These are phyloP conservation scores for Chaetoderma sp. DNA, from an alignment of 2,888 invertebrate species.

Conservation along the genomic window DNA sequence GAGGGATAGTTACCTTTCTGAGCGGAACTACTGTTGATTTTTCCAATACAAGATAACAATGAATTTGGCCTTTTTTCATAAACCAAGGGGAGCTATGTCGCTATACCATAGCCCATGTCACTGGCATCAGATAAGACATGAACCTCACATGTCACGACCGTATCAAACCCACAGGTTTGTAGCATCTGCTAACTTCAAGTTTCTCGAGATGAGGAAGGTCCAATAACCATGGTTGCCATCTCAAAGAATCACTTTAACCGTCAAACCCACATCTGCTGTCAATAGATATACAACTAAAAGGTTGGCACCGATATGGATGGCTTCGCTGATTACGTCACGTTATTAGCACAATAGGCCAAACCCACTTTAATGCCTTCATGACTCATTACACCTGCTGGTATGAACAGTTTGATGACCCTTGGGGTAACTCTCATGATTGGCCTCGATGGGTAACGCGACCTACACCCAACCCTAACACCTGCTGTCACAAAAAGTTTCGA, in stretches of 20 bases:
- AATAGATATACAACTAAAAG: too few species aligned
- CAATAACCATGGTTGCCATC: slow-evolving; percentile 19
- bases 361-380: too few species aligned
- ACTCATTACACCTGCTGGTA: too few species aligned
- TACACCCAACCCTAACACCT: too few species aligned
- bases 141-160: slow-evolving; percentile 8
- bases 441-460: too few species aligned
- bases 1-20: slow-evolving; percentile 23
- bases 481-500: too few species aligned
- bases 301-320: too few species aligned
- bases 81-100: slow-evolving; percentile 26
- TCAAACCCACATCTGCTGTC: too few species aligned
- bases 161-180: slow-evolving; percentile 29
- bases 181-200: slow-evolving; percentile 31
- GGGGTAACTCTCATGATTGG: too few species aligned
- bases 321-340: too few species aligned
- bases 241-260: neutral
- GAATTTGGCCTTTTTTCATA: slow-evolving; percentile 14
- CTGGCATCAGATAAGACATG: slow-evolving; percentile 37
- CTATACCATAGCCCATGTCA: slow-evolving; percentile 27
- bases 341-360: too few species aligned
- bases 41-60: slow-evolving; percentile 33
- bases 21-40: slow-evolving; percentile 31
- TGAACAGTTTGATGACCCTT: too few species aligned
- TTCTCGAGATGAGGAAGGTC: slow-evolving; percentile 14